Percentiles rank a stretch among this genome's conserved stretches.
These are phyloP conservation scores for Scomberomorus guttatus DNA, from an alignment of 2,797 vertebrate genomes.

Conservation along the genomic window DNA sequence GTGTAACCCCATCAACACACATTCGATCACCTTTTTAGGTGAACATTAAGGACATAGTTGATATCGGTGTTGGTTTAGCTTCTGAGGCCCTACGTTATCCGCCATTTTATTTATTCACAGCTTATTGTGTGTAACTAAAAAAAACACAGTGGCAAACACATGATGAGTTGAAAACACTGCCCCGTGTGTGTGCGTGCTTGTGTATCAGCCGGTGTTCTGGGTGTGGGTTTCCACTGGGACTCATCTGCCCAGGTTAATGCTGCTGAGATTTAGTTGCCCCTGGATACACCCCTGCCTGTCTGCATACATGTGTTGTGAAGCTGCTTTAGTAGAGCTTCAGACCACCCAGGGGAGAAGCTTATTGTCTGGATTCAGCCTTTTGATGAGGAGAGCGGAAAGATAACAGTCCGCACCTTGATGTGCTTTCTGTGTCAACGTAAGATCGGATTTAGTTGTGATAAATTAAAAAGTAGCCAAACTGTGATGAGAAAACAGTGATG, in stretches of 20 bases:
- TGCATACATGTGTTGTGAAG: constrained; percentile 78
- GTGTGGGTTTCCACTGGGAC: constrained; percentile 69
- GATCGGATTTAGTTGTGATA: not conserved
- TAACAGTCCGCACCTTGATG: constrained; percentile 17
- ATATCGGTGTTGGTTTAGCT: not conserved
- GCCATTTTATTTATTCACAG: not conserved
- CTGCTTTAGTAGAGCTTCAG: constrained; percentile 52
- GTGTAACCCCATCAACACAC: constrained; percentile 6
- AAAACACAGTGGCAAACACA: not conserved
- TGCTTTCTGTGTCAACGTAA: not conserved
- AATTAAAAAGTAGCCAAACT: constrained; percentile 7
- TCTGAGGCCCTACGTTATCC: not conserved
- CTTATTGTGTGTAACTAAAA: not conserved
- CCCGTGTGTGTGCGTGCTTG: constrained; percentile 8
- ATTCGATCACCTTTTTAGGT: not conserved
- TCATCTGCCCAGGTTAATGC: constrained; percentile 70
- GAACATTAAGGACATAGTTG: not conserved
- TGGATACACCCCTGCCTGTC: constrained; percentile 77
- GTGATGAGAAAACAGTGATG: too few relatives aligned
- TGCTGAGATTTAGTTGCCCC: constrained; percentile 80
- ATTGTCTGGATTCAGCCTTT: constrained; percentile 58
- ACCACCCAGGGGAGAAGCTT: constrained; percentile 67
- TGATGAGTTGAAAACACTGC: constrained; percentile 34
- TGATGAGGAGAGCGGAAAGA: constrained; percentile 5
- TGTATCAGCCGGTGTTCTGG: constrained; percentile 42